phyloP scores from a whole-genome alignment of 1,140 invertebrate genomes.

The Ditylenchus dipsaci region DNA sequence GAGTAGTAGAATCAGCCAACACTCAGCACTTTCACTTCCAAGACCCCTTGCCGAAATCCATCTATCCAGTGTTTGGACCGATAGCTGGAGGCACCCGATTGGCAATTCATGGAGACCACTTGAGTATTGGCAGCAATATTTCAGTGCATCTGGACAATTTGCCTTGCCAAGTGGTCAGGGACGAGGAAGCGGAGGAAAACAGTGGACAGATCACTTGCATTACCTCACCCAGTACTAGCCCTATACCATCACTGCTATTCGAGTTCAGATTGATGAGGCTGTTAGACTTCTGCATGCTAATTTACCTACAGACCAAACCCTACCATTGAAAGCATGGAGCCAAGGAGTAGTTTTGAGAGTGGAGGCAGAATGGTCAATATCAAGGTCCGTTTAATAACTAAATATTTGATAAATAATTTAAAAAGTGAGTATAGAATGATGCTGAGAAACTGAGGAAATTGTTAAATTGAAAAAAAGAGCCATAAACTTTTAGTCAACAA shows the following conservation, averaged over 20 bases:
- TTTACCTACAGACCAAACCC: conserved; percentile 87
- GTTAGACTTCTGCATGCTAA: conserved; percentile 70
- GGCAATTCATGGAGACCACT: conserved; percentile 79
- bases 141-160: conserved; percentile 80
- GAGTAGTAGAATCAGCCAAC: conserved; percentile 36
- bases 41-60: conserved; percentile 75
- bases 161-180: conserved; percentile 76
- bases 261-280: conserved; percentile 78
- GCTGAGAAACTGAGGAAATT: too few species aligned
- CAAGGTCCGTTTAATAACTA: conserved; percentile 22
- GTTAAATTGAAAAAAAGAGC: too few species aligned
- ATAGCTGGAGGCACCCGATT: conserved; percentile 86
- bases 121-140: conserved; percentile 87
- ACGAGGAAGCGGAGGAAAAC: conserved; percentile 59
- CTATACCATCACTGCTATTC: conserved; percentile 63
- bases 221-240: conserved; percentile 64
- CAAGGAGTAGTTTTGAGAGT: conserved; percentile 61
- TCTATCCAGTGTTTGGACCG: conserved; percentile 80
- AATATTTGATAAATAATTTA: too few species aligned
- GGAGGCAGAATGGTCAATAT: conserved; percentile 84
- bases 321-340: conserved; percentile 65
- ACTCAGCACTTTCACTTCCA: conserved; percentile 63
- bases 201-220: conserved; percentile 74
- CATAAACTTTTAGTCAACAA: too few species aligned
- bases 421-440: too few species aligned